Evolutionary conservation across 2,113 vertebrate species (phyloP).

Genomic region (Oceanodroma tethys): DNA sequence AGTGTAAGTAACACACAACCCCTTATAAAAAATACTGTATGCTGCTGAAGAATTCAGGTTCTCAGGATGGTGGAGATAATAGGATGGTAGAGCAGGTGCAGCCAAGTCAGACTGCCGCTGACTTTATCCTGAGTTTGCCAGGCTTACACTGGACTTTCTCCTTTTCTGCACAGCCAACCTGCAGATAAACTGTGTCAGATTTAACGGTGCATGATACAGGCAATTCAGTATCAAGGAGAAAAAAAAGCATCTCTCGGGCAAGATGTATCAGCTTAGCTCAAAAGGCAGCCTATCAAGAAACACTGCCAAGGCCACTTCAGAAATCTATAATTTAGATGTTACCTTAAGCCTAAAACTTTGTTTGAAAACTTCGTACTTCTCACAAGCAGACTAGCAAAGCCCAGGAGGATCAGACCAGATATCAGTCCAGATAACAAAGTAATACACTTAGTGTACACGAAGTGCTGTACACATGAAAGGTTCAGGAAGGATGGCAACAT

Average conservation of each 20-base stretch:
- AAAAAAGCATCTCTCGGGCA: background rate
- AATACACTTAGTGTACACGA: constrained; percentile 24
- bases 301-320: background rate
- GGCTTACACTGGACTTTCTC: background rate
- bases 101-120: background rate
- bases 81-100: background rate
- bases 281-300: constrained; percentile 12
- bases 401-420: constrained; percentile 14
- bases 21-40: background rate
- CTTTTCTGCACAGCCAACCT: background rate
- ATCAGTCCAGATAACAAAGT: constrained; percentile 49
- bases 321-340: constrained; percentile 50
- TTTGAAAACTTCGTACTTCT: constrained; percentile 46
- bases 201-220: constrained; percentile 42
- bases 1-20: background rate
- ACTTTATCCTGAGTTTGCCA: background rate
- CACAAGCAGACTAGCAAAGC: constrained; percentile 43
- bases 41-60: background rate
- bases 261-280: constrained; percentile 35
- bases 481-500: constrained; percentile 1
- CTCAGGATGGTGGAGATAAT: background rate
- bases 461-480: background rate
- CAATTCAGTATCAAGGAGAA: background rate
- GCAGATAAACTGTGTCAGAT: background rate
- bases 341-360: constrained; percentile 46